These are phyloP conservation scores for Strix aluco DNA, from an alignment of 2,113 vertebrate genomes.

Conservation along the genomic window DNA sequence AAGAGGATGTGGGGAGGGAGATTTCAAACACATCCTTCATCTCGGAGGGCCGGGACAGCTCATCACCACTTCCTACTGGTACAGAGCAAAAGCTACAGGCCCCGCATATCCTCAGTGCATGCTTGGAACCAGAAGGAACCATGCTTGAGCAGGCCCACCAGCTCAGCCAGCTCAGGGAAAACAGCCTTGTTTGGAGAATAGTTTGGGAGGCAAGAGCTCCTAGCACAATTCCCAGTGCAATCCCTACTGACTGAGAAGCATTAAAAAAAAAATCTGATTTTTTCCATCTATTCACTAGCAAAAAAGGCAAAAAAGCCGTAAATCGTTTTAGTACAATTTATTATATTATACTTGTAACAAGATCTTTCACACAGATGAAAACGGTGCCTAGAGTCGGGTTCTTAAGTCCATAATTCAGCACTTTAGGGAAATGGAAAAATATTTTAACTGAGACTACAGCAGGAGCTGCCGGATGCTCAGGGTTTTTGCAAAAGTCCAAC, in stretches of 20 bases:
- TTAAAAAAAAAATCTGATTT: background rate
- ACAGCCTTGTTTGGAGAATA: background rate
- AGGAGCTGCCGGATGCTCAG: background rate
- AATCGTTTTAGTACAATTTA: constrained; percentile 28
- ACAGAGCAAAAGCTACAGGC: background rate
- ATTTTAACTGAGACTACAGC: background rate
- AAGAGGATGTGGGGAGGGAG: background rate
- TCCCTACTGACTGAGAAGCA: background rate
- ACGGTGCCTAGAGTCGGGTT: background rate
- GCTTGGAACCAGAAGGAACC: background rate
- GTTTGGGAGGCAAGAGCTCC: background rate
- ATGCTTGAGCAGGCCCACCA: background rate
- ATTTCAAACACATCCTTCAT: background rate
- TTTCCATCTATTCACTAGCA: constrained; percentile 32
- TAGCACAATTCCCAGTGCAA: background rate
- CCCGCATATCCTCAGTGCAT: background rate
- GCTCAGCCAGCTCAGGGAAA: background rate
- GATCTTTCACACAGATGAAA: constrained; percentile 20
- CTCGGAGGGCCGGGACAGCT: background rate
- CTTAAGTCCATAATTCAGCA: constrained; percentile 9
- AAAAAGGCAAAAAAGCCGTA: background rate
- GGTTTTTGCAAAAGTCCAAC: background rate
- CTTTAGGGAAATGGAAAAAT: background rate
- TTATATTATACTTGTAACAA: constrained; percentile 50
- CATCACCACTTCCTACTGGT: background rate